These are phyloP conservation scores for Amblyjoppa fuscipennis DNA, from an alignment of 2,888 invertebrate genomes.

Conservation along the genomic window DNA sequence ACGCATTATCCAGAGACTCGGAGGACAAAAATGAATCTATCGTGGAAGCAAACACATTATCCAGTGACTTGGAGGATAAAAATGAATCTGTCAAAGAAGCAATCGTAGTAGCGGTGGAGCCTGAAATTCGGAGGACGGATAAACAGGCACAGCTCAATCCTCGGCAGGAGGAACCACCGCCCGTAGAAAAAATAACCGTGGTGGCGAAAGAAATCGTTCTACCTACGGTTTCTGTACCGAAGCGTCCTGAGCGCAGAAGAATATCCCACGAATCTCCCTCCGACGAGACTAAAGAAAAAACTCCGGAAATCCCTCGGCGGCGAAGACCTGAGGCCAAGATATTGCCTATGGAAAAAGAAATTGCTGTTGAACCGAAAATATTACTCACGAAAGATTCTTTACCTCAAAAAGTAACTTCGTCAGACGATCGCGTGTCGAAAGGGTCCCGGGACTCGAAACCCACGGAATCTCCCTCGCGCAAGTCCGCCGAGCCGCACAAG, in stretches of 20 bases:
- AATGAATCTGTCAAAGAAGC: neutral
- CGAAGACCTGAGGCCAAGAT: conserved; percentile 67
- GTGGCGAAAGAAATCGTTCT: conserved; percentile 72
- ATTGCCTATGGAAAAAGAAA: neutral
- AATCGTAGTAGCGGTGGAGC: neutral
- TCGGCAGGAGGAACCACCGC: conserved; percentile 27
- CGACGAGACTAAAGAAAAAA: conserved; percentile 39
- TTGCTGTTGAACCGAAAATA: neutral
- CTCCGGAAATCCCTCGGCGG: conserved; percentile 70
- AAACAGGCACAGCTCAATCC: conserved; percentile 9
- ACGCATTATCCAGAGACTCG: conserved; percentile 20
- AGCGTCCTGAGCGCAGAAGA: conserved; percentile 75
- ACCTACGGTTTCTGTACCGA: conserved; percentile 71
- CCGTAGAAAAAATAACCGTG: conserved; percentile 72
- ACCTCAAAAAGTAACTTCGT: conserved; percentile 39
- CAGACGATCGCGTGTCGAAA: conserved; percentile 10
- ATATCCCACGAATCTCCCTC: conserved; percentile 65
- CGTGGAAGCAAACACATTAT: conserved; percentile 37
- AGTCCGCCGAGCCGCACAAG: conserved; percentile 33
- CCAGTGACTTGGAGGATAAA: neutral
- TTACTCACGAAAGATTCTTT: neutral
- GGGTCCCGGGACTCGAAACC: conserved; percentile 15
- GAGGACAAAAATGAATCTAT: conserved; percentile 19
- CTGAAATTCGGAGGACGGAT: neutral
- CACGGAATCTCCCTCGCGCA: conserved; percentile 1